These are phyloP conservation scores for Calephelis perditalis DNA, from an alignment of 2,888 invertebrate species.

Conservation along the genomic window DNA sequence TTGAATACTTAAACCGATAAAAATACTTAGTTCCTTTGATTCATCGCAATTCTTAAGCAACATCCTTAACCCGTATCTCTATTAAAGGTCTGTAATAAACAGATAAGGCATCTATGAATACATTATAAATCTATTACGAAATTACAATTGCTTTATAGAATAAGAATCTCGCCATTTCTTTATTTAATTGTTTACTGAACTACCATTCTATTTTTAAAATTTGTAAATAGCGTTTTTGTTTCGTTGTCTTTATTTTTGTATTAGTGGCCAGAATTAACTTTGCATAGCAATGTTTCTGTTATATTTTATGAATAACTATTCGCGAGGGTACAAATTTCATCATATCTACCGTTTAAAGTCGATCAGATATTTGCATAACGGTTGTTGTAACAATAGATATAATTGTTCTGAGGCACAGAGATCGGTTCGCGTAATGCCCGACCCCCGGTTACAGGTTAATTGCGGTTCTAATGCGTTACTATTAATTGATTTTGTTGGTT, in stretches of 20 bases:
- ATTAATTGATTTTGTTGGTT: slow-evolving; percentile 62
- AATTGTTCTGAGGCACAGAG: slow-evolving; percentile 38
- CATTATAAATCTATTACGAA: slow-evolving; percentile 30
- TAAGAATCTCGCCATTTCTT: slow-evolving; percentile 18
- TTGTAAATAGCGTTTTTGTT: background rate
- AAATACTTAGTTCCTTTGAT: slow-evolving; percentile 33
- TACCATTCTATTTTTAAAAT: slow-evolving; percentile 11
- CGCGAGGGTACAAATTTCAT: slow-evolving; percentile 13
- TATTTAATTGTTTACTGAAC: background rate
- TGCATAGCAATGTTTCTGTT: background rate
- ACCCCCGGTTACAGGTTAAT: slow-evolving; percentile 37
- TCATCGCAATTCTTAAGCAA: slow-evolving; percentile 39
- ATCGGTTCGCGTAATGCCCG: slow-evolving; percentile 27
- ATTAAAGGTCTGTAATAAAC: slow-evolving; percentile 29
- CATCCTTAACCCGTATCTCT: slow-evolving; percentile 46
- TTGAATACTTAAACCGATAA: slow-evolving; percentile 33
- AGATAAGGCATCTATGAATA: slow-evolving; percentile 39
- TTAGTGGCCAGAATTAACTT: background rate
- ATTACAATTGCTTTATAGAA: slow-evolving; percentile 23
- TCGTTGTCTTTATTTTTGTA: background rate
- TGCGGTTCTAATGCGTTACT: slow-evolving; percentile 47
- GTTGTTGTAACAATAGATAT: slow-evolving; percentile 49
- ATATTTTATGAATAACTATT: slow-evolving; percentile 11
- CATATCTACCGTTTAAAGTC: slow-evolving; percentile 30
- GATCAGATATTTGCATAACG: slow-evolving; percentile 45